Percentiles rank a stretch among this genome's conserved stretches.
Conservation (phyloP, 2,113 vertebrate species). For the Macaca nemestrina region DNA sequence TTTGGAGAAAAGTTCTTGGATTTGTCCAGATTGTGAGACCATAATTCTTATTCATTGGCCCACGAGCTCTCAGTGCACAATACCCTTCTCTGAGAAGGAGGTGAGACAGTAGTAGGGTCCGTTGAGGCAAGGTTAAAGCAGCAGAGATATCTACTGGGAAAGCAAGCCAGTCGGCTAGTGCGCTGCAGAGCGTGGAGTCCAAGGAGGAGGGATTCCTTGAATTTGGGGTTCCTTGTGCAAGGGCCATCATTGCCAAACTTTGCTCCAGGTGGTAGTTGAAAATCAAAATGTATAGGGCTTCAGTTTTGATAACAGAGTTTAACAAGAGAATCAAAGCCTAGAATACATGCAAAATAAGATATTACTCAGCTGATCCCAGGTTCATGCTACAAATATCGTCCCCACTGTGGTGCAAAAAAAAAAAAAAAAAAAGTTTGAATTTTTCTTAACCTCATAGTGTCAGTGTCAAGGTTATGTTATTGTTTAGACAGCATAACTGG, state of each 20-base stretch:
- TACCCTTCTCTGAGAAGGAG: not conserved
- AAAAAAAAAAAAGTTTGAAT: not conserved
- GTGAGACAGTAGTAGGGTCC: not conserved
- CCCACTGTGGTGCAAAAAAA: fast-evolving
- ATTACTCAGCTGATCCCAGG: not conserved
- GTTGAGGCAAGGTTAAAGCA: not conserved
- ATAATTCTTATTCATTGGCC: not conserved
- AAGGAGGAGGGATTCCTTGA: not conserved
- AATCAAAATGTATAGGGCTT: not conserved
- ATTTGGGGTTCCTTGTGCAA: not conserved
- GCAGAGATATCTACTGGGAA: not conserved
- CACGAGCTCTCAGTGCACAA: not conserved
- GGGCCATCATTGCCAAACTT: not conserved
- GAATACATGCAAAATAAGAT: not conserved
- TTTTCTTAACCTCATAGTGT: not conserved
- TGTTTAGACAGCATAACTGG: not conserved
- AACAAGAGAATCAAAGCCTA: not conserved
- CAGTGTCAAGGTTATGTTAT: not conserved
- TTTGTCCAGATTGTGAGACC: not conserved
- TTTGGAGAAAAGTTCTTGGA: not conserved
- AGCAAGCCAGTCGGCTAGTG: fast-evolving
- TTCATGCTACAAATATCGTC: not conserved
- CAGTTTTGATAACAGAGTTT: not conserved
- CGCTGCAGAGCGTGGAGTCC: not conserved
- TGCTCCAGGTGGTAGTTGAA: not conserved